Evolutionary conservation across 2,797 vertebrate genomes (phyloP), one percentile per base, ranked within the genome.

Genomic region (Pampus argenteus): DNA sequence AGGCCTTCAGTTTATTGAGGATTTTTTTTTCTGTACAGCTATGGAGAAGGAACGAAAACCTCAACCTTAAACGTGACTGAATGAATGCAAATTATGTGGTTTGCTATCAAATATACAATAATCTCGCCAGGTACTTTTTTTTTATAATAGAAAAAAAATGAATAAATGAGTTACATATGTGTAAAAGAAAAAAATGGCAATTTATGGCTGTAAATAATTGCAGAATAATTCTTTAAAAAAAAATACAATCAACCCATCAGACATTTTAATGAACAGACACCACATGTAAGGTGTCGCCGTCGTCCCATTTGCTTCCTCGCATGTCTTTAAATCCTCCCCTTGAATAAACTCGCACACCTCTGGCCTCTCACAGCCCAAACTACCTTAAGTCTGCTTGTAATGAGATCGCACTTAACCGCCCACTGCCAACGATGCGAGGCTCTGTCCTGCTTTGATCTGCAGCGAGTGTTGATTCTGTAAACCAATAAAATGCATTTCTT

Each of bases 361-460:
- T 57, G 49, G 1, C 14, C 14, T 9, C 66, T 57, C 79, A 61
- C 11, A n/a, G 66, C 75, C 67, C 77, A 85, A 86, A 85, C 14
- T 68, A 71, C 49, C 78, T 86, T 54, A 90, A 86, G 86, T 90
- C 81, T 76, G 52, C 54, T 45, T 22, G 76, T 87, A 89, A 90
- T 89, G 86, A 91, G 84, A 84, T 89, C 74, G 44, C 78, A 65
- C 78, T 75, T 71, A 51, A 79, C 77, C 58, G 42, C 87, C 74
- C 78, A 66, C 81, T 55, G 79, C 45, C 66, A 76, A 17, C 56
- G 58, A 74, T 47, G 76, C 56, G 45, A 52, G 57, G n/a, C 68
- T 49, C 44, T 58, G 44, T 23, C 29, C 47, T 11, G 80, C 92
- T 94, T 94, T 94, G 91, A 94, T 94, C 79, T 84, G 9, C 28